Conservation (phyloP, 2,888 invertebrate genomes). For the Microplitis manilae region DNA sequence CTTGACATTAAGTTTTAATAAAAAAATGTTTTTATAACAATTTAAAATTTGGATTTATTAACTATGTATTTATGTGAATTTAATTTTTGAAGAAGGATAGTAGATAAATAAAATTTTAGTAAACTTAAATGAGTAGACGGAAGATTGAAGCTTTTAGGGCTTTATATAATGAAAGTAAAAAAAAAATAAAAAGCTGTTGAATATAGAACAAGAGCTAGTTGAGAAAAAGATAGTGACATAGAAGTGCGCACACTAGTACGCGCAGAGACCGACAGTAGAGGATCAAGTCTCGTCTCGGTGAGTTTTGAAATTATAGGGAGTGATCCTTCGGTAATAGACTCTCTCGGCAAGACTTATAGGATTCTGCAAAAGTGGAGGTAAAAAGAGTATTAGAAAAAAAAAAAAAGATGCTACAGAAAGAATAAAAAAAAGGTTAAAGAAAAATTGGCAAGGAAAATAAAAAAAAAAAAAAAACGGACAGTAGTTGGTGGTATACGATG, state of each 20-base stretch:
- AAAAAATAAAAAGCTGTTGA: neutral
- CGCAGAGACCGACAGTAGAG: conserved; percentile 27
- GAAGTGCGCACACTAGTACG: conserved; percentile 5
- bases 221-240: neutral
- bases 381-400: conserved; percentile 34
- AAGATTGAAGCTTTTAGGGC: neutral
- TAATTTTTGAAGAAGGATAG: too few species aligned
- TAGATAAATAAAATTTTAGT: neutral
- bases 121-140: neutral
- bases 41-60: too few species aligned
- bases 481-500: conserved; percentile 21
- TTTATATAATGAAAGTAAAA: neutral
- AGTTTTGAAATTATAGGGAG: conserved; percentile 65
- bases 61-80: too few species aligned
- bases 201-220: conserved; percentile 3
- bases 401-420: conserved; percentile 4
- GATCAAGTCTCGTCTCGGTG: conserved; percentile 50
- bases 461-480: conserved; percentile 6
- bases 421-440: conserved; percentile 3
- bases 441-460: neutral
- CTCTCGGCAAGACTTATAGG: conserved; percentile 64
- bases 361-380: conserved; percentile 53
- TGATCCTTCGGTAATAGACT: conserved; percentile 66
- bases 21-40: too few species aligned
- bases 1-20: too few species aligned